Evolutionary conservation across 1,140 invertebrate species (phyloP), one percentile per base, ranked within the genome.

Genomic region (Eriosoma lanigerum): DNA sequence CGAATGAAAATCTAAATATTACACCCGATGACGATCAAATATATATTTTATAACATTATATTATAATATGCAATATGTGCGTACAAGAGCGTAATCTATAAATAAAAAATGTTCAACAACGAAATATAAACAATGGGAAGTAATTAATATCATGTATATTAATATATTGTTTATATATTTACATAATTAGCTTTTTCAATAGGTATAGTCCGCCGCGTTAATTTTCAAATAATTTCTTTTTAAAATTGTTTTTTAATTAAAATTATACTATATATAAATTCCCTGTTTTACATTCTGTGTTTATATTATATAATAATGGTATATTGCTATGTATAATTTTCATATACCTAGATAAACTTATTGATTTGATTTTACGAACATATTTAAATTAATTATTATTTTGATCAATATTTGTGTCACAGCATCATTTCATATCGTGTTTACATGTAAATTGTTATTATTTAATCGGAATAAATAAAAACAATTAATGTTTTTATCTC

Each of bases 111-210:
- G 13, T 17, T 60, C 26, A 17, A 8, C 13, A 60, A 60, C 58
- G 17, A 17, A 4, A 60, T n/a, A n/a, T n/a, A 13, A 26, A 38
- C 32, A 60, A 60, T 60, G 15, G 1, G 24, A 60, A 26, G 24
- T 60, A 8, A 38, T 4, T 38, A 38, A 38, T 8, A 38, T 4
- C 8, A 38, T 4, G 8, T 38, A 38, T 38, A 38, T 38, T 3
- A 38, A 60, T 3, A 29, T 15, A 38, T 10, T 64, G 29, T 13
- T 54, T 38, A 38, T 38, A 8, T 38, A 38, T n/a, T 38, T 64
- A 38, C 60, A 12, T 66, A 66, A 66, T 66, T 66, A 66, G 62
- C 38, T 66, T 66, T 46, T 21, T n/a, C n/a, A n/a, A 24, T 6
- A 66, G 44, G 32, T 24, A 24, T 44, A 3, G 4, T 32, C 9